Conservation (phyloP, 2,888 invertebrate genomes). For the Epirrita christyi region DNA sequence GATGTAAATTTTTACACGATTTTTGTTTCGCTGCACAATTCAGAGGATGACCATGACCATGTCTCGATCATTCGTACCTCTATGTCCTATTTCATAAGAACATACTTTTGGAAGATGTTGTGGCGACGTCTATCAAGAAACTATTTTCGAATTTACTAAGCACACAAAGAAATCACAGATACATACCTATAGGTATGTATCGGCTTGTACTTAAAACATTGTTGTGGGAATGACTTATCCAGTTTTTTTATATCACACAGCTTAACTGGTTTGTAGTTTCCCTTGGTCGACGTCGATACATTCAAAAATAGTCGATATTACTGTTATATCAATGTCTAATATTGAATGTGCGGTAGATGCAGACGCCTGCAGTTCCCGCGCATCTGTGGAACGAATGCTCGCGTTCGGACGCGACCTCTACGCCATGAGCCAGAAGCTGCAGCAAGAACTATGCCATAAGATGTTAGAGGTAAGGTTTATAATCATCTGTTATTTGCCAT, state of each 20-base stretch:
- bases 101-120: conserved; percentile 7
- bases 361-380: conserved; percentile 86
- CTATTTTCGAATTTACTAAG: background rate
- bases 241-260: too few species aligned
- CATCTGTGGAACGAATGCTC: conserved; percentile 96
- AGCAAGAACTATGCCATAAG: conserved; percentile 93
- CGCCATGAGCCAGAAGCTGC: conserved; percentile 92
- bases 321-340: conserved; percentile 1
- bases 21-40: conserved; percentile 33
- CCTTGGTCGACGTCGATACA: conserved; percentile 24
- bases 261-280: background rate
- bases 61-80: conserved; percentile 21
- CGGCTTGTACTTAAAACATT: background rate
- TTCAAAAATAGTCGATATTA: background rate
- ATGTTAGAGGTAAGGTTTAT: conserved; percentile 91
- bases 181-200: too few species aligned
- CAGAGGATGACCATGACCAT: conserved; percentile 1
- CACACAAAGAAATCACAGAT: background rate
- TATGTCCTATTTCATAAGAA: conserved; percentile 16
- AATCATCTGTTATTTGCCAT: background rate
- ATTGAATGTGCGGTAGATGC: conserved; percentile 39
- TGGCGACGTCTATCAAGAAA: conserved; percentile 20
- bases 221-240: background rate
- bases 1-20: conserved; percentile 19
- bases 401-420: conserved; percentile 97